These are phyloP conservation scores for Schlechtendalia chinensis DNA, from an alignment of 1,140 invertebrate genomes.

Conservation along the genomic window DNA sequence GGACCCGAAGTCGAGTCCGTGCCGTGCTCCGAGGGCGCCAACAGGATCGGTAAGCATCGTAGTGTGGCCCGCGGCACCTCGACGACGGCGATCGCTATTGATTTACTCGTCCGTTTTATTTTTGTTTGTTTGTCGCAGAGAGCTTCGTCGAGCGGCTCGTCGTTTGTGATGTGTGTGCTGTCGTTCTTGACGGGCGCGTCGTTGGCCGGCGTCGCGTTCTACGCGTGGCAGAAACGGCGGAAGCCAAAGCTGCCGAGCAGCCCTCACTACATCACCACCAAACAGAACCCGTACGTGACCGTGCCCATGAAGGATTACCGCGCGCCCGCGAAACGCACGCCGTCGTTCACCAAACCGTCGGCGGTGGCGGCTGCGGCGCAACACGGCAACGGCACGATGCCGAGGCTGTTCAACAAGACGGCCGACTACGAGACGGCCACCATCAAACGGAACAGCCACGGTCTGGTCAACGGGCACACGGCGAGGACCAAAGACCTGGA, in stretches of 20 bases:
- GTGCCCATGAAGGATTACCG: constrained; percentile 71
- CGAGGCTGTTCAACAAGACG: constrained; percentile 63
- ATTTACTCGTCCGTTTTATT: too few species aligned
- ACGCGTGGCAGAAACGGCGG: constrained; percentile 58
- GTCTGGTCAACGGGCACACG: constrained; percentile 58
- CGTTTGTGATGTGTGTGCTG: constrained; percentile 46
- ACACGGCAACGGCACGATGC: constrained; percentile 59
- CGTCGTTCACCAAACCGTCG: constrained; percentile 53
- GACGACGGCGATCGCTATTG: too few species aligned
- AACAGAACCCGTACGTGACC: constrained; percentile 80
- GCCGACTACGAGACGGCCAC: constrained; percentile 75
- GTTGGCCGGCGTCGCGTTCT: constrained; percentile 52
- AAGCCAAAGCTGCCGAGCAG: constrained; percentile 64
- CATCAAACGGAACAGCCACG: constrained; percentile 73
- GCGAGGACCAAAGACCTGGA: constrained; percentile 60
- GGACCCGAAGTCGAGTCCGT: constrained; percentile 66
- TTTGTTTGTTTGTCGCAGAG: not conserved
- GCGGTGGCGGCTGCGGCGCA: constrained; percentile 37
- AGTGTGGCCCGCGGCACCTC: too few species aligned
- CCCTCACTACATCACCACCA: constrained; percentile 74
- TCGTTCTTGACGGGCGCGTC: constrained; percentile 56
- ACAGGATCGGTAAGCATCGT: constrained; percentile 42
- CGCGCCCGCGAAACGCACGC: constrained; percentile 53
- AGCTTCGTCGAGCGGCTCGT: not conserved
- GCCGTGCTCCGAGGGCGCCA: constrained; percentile 60